These are phyloP conservation scores for Allophyes oxyacanthae DNA, from an alignment of 2,888 invertebrate species.

Conservation along the genomic window DNA sequence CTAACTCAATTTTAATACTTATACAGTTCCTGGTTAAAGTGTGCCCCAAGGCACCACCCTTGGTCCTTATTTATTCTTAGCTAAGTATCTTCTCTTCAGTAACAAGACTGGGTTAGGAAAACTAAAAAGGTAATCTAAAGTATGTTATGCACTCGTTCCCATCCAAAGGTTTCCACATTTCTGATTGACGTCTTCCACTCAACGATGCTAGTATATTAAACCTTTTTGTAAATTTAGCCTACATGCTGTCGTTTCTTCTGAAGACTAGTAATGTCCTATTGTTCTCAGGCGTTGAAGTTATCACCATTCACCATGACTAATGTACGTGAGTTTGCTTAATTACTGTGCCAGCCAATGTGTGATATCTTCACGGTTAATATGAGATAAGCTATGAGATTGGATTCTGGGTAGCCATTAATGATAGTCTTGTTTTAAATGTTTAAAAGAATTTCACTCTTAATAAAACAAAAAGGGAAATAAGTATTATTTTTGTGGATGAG, in stretches of 20 bases:
- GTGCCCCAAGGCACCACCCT: neutral
- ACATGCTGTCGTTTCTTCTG: constrained; percentile 32
- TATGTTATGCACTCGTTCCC: constrained; percentile 13
- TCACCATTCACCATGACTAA: constrained; percentile 18
- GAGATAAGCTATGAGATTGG: neutral
- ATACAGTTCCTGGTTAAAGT: neutral
- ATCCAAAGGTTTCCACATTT: constrained; percentile 31
- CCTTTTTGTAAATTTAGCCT: constrained; percentile 40
- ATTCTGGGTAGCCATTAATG: neutral
- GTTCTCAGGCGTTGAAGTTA: constrained; percentile 38
- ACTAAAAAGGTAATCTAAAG: neutral
- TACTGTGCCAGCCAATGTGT: constrained; percentile 5
- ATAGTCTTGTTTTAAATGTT: too few relatives aligned
- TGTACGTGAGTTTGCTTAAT: constrained; percentile 16
- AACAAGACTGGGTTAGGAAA: constrained; percentile 8
- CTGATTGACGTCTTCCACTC: constrained; percentile 26
- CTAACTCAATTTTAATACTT: too few relatives aligned
- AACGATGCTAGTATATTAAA: constrained; percentile 23
- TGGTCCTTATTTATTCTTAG: neutral
- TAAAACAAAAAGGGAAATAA: too few relatives aligned
- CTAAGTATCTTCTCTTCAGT: neutral
- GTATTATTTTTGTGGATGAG: too few relatives aligned
- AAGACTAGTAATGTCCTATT: constrained; percentile 36
- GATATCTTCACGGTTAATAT: constrained; percentile 25
- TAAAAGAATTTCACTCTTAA: too few relatives aligned